A percentile compares a stretch with the other conserved stretches of the same genome.
Conservation (phyloP, 1,140 invertebrate species). For the Octopus sinensis region DNA sequence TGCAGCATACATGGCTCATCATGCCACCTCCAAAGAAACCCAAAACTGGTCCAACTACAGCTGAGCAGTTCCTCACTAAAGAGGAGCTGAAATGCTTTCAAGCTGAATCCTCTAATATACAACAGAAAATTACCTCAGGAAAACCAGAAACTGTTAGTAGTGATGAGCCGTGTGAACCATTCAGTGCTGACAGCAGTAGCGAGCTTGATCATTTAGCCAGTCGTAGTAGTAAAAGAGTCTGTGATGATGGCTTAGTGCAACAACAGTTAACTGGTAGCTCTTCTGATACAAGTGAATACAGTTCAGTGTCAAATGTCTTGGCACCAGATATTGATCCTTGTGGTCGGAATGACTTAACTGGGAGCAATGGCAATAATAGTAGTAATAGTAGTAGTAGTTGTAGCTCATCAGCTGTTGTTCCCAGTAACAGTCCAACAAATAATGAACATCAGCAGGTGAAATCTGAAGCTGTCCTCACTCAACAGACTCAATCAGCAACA, state of each 20-base stretch:
- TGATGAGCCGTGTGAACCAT: background rate
- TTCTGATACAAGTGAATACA: background rate
- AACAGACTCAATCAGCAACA: background rate
- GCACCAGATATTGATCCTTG: background rate
- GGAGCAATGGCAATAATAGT: background rate
- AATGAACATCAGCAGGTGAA: background rate
- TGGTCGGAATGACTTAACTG: background rate
- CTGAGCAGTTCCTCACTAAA: constrained; percentile 41
- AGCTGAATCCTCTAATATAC: background rate
- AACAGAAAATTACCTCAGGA: constrained; percentile 9
- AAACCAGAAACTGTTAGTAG: background rate
- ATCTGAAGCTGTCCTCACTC: background rate
- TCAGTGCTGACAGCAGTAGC: background rate
- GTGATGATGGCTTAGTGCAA: background rate
- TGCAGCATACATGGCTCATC: constrained; percentile 15
- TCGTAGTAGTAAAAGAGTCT: background rate
- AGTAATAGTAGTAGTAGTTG: background rate
- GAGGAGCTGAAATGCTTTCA: constrained; percentile 28
- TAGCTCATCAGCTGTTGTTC: background rate
- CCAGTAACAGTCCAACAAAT: background rate
- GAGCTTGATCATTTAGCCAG: background rate
- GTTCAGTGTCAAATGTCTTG: background rate
- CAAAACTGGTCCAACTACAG: constrained; percentile 40
- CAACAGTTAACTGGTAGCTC: background rate
- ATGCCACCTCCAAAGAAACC: constrained; percentile 49